These are phyloP conservation scores for Malurus alboscapulatus DNA, from an alignment of 2,113 vertebrate genomes.

Conservation along the genomic window DNA sequence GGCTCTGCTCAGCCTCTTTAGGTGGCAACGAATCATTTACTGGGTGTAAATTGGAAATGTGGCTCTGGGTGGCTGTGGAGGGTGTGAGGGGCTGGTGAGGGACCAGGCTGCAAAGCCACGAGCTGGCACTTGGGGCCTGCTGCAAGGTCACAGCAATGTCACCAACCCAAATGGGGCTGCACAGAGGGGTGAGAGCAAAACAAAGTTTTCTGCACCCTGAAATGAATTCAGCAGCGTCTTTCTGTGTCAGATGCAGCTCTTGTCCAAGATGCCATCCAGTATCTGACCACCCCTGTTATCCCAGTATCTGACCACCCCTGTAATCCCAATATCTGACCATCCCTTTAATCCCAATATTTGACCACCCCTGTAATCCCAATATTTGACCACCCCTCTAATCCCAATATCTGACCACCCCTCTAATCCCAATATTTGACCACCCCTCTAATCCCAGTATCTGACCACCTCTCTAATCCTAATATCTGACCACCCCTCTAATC, in stretches of 20 bases:
- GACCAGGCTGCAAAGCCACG: slow-evolving; percentile 43
- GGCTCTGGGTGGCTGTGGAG: slow-evolving; percentile 66
- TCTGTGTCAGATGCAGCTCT: background rate
- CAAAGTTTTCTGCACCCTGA: background rate
- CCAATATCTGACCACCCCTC: background rate
- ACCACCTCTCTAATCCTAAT: background rate
- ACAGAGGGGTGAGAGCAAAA: background rate
- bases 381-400: no score
- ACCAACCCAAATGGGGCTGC: fast-evolving
- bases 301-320: no score
- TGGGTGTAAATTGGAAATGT: slow-evolving; percentile 81
- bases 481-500: background rate
- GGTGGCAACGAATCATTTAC: slow-evolving; percentile 75
- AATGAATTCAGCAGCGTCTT: background rate
- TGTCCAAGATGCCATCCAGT: background rate
- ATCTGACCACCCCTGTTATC: no score
- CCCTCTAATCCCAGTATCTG: background rate
- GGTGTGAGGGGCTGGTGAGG: background rate
- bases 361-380: no score
- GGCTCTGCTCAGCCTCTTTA: slow-evolving; percentile 46
- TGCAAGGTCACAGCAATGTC: slow-evolving; percentile 31
- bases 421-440: background rate
- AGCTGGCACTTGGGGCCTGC: slow-evolving; percentile 59
- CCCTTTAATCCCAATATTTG: background rate
- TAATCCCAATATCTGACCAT: background rate